Conservation (phyloP, 2,888 invertebrate species). For the Harpalus rufipes region DNA sequence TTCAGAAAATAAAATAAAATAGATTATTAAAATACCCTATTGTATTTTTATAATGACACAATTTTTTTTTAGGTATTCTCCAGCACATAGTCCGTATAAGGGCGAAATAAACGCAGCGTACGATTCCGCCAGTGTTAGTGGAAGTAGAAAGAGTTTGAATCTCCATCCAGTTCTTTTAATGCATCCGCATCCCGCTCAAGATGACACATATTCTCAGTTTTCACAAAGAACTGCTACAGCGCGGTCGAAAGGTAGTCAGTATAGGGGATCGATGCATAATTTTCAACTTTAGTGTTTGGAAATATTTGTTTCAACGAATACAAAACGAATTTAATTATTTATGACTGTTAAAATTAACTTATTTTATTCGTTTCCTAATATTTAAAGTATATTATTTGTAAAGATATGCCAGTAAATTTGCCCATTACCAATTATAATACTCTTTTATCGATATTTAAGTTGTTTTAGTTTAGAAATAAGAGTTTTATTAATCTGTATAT, state of each 20-base stretch:
- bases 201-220: slow-evolving; percentile 89
- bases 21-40: too few relatives aligned
- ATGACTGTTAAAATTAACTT: slow-evolving; percentile 51
- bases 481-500: slow-evolving; percentile 61
- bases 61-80: slow-evolving; percentile 12
- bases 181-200: slow-evolving; percentile 82
- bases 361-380: slow-evolving; percentile 42
- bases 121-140: slow-evolving; percentile 90
- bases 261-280: slow-evolving; percentile 83
- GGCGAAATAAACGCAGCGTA: slow-evolving; percentile 94
- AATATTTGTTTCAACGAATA: slow-evolving; percentile 29
- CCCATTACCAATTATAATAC: slow-evolving; percentile 56
- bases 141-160: slow-evolving; percentile 91
- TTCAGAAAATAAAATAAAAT: too few relatives aligned
- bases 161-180: slow-evolving; percentile 92
- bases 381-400: slow-evolving; percentile 43
- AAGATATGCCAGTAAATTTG: slow-evolving; percentile 51
- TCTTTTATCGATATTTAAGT: slow-evolving; percentile 39
- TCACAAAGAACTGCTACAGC: slow-evolving; percentile 83
- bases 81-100: slow-evolving; percentile 73
- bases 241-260: slow-evolving; percentile 81
- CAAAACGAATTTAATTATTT: slow-evolving; percentile 26
- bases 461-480: slow-evolving; percentile 35
- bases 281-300: slow-evolving; percentile 80
- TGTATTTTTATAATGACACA: neutral